Percentiles rank a stretch among this genome's conserved stretches.
Conservation (phyloP, 2,888 invertebrate species). For the Harpalus rubripes region DNA sequence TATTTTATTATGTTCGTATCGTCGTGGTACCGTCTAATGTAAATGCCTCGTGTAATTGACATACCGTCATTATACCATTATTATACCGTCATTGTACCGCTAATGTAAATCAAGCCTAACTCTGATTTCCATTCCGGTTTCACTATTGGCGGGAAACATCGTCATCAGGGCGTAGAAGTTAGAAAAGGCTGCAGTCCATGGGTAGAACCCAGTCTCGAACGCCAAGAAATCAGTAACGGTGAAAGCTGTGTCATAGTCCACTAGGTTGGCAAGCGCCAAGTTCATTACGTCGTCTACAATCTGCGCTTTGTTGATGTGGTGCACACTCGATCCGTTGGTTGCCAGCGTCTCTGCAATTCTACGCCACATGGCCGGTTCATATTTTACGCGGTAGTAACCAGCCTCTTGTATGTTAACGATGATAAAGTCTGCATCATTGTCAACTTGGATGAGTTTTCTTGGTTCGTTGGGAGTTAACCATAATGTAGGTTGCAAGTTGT, state of each 20-base stretch:
- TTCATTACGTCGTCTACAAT: constrained; percentile 89
- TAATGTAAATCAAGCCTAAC: too few relatives aligned
- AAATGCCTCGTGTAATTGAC: too few relatives aligned
- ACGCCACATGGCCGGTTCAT: constrained; percentile 81
- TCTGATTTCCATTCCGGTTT: constrained; percentile 68
- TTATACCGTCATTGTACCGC: too few relatives aligned
- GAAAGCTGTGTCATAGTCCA: constrained; percentile 83
- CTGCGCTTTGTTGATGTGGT: constrained; percentile 86
- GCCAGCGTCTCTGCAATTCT: constrained; percentile 77
- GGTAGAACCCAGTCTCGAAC: constrained; percentile 85
- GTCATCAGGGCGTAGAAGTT: constrained; percentile 71
- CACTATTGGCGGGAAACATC: constrained; percentile 68
- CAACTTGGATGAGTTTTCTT: not conserved
- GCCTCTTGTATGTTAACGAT: constrained; percentile 85
- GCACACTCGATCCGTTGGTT: constrained; percentile 75
- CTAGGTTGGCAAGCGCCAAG: constrained; percentile 83
- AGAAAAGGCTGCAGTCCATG: constrained; percentile 86
- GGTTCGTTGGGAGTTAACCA: constrained; percentile 72
- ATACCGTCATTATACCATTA: too few relatives aligned
- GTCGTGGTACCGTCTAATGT: too few relatives aligned
- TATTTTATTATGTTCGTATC: too few relatives aligned
- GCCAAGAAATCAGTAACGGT: constrained; percentile 84
- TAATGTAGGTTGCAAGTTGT: constrained; percentile 73
- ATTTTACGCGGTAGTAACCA: constrained; percentile 85
- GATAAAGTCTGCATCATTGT: constrained; percentile 79